phyloP scores from a whole-genome alignment of 2,797 vertebrate genomes.

The Mormyrops attenuatus region DNA sequence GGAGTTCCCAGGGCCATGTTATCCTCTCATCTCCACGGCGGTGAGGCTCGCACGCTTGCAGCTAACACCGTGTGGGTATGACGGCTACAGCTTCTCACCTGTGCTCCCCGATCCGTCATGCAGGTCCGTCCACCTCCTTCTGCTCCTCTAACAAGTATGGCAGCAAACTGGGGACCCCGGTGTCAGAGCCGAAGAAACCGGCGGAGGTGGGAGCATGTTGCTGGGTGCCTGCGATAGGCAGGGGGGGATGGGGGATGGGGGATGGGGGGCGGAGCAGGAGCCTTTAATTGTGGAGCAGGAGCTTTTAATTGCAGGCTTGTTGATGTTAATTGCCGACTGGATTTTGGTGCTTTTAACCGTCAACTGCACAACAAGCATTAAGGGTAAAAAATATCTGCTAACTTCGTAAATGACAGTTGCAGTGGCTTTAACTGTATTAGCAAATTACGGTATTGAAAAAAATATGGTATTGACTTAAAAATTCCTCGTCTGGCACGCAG shows the following conservation, averaged over 20 bases:
- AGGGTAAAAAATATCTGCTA: background rate
- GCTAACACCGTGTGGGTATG: background rate
- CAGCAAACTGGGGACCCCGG: slow-evolving; percentile 74
- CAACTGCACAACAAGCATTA: background rate
- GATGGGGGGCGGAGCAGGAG: no score
- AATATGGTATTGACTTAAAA: background rate
- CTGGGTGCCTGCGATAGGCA: background rate
- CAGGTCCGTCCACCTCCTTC: slow-evolving; percentile 93
- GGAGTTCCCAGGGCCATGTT: background rate
- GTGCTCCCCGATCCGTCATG: slow-evolving; percentile 23
- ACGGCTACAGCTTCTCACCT: background rate
- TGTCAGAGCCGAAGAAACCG: slow-evolving; percentile 83
- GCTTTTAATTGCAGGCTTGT: background rate
- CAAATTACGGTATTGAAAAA: background rate
- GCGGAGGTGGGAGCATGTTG: slow-evolving; percentile 70
- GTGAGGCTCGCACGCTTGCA: background rate
- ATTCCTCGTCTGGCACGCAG: slow-evolving; percentile 46
- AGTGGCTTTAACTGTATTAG: background rate
- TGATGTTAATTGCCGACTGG: background rate
- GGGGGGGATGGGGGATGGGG: background rate
- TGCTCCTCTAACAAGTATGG: slow-evolving; percentile 82
- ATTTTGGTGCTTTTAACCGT: background rate
- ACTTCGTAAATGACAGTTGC: background rate
- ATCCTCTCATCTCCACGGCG: background rate
- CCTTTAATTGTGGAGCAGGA: background rate